These are phyloP conservation scores for Polyommatus iphigenia DNA, from an alignment of 2,888 invertebrate species.

Conservation along the genomic window DNA sequence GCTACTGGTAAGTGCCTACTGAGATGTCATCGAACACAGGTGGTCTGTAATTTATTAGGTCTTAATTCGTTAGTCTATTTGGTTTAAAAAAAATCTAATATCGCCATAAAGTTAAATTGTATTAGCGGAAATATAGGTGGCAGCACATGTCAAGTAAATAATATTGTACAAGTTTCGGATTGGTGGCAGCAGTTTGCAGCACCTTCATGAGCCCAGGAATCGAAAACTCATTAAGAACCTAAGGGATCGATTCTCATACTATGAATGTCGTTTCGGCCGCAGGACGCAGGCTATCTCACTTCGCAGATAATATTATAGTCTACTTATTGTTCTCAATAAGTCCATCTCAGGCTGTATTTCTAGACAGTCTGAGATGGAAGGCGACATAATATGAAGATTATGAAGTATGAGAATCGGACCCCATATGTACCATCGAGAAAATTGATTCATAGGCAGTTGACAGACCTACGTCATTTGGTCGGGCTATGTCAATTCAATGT, in stretches of 20 bases:
- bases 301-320: too few relatives aligned
- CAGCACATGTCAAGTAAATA: background rate
- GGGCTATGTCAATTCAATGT: too few relatives aligned
- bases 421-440: too few relatives aligned
- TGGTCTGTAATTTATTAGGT: conserved; percentile 22
- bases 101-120: background rate
- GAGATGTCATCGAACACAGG: conserved; percentile 20
- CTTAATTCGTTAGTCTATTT: background rate
- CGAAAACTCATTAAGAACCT: background rate
- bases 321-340: too few relatives aligned
- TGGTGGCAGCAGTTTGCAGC: background rate
- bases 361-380: too few relatives aligned
- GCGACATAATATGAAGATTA: too few relatives aligned
- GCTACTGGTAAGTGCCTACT: conserved; percentile 28
- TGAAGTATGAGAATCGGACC: too few relatives aligned
- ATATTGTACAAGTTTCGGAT: background rate
- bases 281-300: too few relatives aligned
- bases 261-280: background rate
- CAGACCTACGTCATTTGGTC: too few relatives aligned
- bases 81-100: background rate
- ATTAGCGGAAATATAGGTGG: background rate
- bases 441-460: too few relatives aligned
- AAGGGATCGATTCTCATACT: background rate
- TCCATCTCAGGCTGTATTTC: too few relatives aligned
- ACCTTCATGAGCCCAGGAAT: background rate